A percentile compares a stretch with the other conserved stretches of the same genome.
Evolutionary conservation across 2,888 invertebrate species (phyloP).

Genomic region (Tubulanus polymorphus): DNA sequence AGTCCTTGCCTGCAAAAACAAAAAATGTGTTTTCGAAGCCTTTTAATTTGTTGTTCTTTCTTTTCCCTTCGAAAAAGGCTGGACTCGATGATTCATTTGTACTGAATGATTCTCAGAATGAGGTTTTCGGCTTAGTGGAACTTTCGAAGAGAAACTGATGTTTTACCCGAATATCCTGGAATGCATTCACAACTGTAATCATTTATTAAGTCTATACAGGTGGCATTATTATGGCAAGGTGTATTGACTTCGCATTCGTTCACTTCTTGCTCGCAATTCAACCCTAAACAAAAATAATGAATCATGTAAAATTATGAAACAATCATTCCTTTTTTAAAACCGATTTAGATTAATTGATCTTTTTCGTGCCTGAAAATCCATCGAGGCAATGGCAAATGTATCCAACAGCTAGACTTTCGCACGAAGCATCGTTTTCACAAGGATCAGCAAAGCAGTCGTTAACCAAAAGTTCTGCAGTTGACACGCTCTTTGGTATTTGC

Average conservation of each 20-base stretch:
- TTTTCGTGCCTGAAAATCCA: conserved; percentile 21
- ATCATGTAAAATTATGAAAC: too few relatives aligned
- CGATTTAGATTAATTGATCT: too few relatives aligned
- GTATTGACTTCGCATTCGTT: conserved; percentile 29
- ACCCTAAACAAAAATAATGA: conserved; percentile 50
- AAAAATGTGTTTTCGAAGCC: too few relatives aligned
- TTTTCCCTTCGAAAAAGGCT: too few relatives aligned
- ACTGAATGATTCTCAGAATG: too few relatives aligned
- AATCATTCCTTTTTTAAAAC: too few relatives aligned
- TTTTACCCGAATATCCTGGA: conserved; percentile 20
- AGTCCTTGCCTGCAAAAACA: conserved; percentile 9
- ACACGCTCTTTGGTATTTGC: too few relatives aligned
- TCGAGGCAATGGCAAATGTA: conserved; percentile 18
- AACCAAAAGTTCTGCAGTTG: conserved; percentile 18
- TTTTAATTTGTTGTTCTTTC: too few relatives aligned
- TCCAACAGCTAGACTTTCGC: conserved; percentile 26
- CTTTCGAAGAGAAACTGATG: too few relatives aligned
- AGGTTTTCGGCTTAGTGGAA: too few relatives aligned
- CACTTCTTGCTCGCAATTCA: conserved; percentile 30
- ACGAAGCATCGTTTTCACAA: conserved; percentile 56
- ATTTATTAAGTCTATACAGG: conserved; percentile 37
- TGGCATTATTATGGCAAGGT: conserved; percentile 32
- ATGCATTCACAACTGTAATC: conserved; percentile 21
- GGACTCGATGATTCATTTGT: too few relatives aligned
- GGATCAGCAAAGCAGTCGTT: conserved; percentile 58